Percentiles rank a stretch among this genome's conserved stretches.
Conservation (phyloP, 2,113 vertebrate species). For the Girardinichthys multiradiatus region DNA sequence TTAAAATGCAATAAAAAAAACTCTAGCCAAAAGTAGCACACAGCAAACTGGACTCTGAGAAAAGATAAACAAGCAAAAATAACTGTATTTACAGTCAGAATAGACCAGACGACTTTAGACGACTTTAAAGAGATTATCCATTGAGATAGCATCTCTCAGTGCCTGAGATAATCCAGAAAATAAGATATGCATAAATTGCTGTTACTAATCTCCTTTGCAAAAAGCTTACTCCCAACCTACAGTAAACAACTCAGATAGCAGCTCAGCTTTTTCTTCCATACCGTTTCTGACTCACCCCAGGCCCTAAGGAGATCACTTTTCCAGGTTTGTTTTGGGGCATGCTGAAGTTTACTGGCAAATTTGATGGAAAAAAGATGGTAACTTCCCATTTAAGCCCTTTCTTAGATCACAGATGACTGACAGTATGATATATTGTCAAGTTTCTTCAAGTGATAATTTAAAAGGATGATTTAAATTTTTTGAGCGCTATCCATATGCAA, state of each 20-base stretch:
- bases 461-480: not conserved
- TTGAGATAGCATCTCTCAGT: constrained; percentile 75
- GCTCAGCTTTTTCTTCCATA: constrained; percentile 55
- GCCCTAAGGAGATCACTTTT: constrained; percentile 66
- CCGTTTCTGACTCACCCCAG: constrained; percentile 52
- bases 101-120: constrained; percentile 65
- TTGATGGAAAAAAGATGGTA: constrained; percentile 23
- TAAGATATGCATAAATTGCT: constrained; percentile 83
- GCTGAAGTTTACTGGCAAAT: constrained; percentile 53
- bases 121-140: constrained; percentile 69
- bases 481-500: not conserved
- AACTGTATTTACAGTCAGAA: constrained; percentile 70
- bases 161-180: constrained; percentile 78
- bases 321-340: constrained; percentile 64
- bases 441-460: constrained; percentile 5
- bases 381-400: not conserved
- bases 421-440: not conserved
- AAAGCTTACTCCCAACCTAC: constrained; percentile 72
- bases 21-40: constrained; percentile 50
- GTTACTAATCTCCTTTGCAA: constrained; percentile 81
- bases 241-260: constrained; percentile 73
- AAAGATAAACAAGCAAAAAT: constrained; percentile 68
- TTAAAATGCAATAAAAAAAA: constrained; percentile 35
- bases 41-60: constrained; percentile 59
- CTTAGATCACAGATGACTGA: constrained; percentile 9